phyloP scores from a whole-genome alignment of 2,888 invertebrate genomes.

The Phengaris alcon region DNA sequence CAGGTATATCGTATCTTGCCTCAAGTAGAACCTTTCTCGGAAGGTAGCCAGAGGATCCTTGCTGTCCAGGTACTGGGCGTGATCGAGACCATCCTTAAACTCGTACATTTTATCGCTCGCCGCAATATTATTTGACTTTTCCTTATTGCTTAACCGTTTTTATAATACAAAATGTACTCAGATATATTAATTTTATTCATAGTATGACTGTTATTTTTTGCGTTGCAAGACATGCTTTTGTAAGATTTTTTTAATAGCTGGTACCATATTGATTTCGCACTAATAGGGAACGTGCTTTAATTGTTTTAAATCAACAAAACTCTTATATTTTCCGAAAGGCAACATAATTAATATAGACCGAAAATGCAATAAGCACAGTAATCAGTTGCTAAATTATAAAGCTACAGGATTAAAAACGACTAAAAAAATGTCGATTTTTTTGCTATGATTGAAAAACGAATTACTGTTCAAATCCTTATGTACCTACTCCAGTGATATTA shows the following conservation, averaged over 20 bases:
- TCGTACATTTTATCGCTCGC: conserved; percentile 28
- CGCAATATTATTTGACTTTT: neutral
- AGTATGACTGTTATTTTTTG: neutral
- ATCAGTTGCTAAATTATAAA: too few species aligned
- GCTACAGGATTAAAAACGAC: too few species aligned
- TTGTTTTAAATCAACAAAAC: too few species aligned
- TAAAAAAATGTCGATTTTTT: too few species aligned
- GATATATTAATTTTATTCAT: neutral
- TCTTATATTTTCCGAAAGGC: too few species aligned
- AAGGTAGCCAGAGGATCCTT: conserved; percentile 58
- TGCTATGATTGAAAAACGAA: too few species aligned
- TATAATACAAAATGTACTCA: conserved; percentile 4
- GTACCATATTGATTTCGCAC: neutral
- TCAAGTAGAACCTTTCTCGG: conserved; percentile 56
- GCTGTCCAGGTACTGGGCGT: conserved; percentile 54
- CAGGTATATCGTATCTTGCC: conserved; percentile 57
- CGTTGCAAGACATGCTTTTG: neutral
- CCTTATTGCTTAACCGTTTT: neutral
- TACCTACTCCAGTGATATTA: too few species aligned
- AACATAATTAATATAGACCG: too few species aligned
- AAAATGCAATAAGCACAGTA: too few species aligned
- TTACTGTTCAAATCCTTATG: too few species aligned
- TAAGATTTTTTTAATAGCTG: neutral
- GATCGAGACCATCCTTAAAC: conserved; percentile 52
- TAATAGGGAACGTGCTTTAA: too few species aligned